Conservation (phyloP, 2,113 vertebrate species). For the Falcunculus frontatus region DNA sequence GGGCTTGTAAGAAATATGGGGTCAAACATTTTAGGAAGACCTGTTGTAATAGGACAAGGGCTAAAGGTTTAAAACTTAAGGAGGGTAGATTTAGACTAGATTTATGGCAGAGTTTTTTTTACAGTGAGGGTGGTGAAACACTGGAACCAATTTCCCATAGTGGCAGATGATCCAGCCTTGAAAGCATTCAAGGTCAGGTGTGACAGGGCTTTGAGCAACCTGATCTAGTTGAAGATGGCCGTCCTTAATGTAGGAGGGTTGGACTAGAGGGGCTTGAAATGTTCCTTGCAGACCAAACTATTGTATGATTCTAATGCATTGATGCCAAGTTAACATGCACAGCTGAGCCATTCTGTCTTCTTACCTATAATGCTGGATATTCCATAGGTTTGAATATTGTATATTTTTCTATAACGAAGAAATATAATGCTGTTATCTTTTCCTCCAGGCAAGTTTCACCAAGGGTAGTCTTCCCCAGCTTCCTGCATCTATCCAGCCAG, state of each 20-base stretch:
- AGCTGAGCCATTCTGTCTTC: background rate
- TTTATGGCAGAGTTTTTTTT: background rate
- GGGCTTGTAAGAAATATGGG: background rate
- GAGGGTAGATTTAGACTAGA: background rate
- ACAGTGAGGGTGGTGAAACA: background rate
- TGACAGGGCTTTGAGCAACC: background rate
- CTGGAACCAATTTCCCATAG: background rate
- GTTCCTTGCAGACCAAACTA: background rate
- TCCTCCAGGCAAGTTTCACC: background rate
- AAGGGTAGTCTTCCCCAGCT: background rate
- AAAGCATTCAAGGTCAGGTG: background rate
- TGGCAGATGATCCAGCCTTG: background rate
- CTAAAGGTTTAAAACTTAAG: background rate
- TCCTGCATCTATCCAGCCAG: background rate
- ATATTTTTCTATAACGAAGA: background rate
- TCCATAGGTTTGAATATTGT: background rate
- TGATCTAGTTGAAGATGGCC: background rate
- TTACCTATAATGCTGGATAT: background rate
- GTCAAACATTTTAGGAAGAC: background rate
- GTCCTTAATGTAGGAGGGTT: background rate
- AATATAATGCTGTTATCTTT: background rate
- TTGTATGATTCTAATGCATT: background rate
- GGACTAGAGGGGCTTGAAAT: background rate
- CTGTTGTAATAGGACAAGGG: background rate
- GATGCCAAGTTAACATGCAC: background rate